Conservation (phyloP, 2,888 invertebrate genomes). For the Autographa pulchrina region DNA sequence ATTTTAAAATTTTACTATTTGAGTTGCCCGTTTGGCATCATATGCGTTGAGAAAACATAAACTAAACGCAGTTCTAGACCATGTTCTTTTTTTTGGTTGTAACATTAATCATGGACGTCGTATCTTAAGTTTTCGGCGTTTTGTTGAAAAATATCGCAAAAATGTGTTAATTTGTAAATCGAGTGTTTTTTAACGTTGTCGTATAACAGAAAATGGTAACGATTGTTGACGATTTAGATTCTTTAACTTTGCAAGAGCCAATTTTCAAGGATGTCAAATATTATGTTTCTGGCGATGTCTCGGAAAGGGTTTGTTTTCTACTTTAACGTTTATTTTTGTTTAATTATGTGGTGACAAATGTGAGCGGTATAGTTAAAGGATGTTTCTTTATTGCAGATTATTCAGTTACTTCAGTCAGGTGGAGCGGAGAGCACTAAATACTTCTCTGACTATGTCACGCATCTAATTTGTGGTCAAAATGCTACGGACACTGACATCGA, state of each 20-base stretch:
- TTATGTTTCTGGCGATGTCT: constrained; percentile 94
- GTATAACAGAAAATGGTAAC: constrained; percentile 86
- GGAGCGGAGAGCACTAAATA: constrained; percentile 97
- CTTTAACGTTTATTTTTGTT: constrained; percentile 71
- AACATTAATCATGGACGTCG: constrained; percentile 83
- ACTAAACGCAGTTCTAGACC: constrained; percentile 6
- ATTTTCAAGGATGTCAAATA: constrained; percentile 96
- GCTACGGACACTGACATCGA: constrained; percentile 95
- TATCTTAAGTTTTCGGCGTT: constrained; percentile 75
- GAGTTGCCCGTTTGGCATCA: background rate
- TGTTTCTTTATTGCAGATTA: constrained; percentile 90
- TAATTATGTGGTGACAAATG: constrained; percentile 66
- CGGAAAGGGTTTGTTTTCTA: constrained; percentile 91
- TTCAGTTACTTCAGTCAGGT: constrained; percentile 94
- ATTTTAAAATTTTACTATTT: background rate
- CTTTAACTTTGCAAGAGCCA: constrained; percentile 88
- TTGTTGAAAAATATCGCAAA: constrained; percentile 71
- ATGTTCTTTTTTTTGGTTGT: constrained; percentile 50
- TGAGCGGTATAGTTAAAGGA: constrained; percentile 40
- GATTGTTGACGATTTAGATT: constrained; percentile 88
- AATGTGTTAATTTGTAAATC: constrained; percentile 76
- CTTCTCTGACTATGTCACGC: constrained; percentile 97
- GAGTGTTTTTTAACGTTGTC: constrained; percentile 61
- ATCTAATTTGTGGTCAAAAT: constrained; percentile 96
- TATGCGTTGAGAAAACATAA: background rate